These are phyloP conservation scores for Ophraella communa DNA, from an alignment of 2,888 invertebrate genomes.

Conservation along the genomic window DNA sequence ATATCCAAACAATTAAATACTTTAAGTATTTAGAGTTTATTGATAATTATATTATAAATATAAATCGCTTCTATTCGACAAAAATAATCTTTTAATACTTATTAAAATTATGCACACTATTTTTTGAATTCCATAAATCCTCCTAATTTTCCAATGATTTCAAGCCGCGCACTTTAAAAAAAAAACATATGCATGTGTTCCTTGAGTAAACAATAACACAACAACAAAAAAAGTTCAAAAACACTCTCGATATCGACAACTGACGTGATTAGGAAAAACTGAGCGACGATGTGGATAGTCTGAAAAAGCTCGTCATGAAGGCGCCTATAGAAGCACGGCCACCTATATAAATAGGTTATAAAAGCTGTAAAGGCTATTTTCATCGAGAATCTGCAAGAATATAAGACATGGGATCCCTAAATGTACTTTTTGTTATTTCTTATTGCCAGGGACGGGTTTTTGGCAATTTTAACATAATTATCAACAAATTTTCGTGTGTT, in stretches of 20 bases:
- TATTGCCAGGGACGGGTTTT: background rate
- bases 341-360: constrained; percentile 20
- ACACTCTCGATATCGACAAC: constrained; percentile 16
- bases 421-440: background rate
- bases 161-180: background rate
- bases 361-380: constrained; percentile 17
- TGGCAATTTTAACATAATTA: too few relatives aligned
- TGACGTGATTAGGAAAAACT: constrained; percentile 16
- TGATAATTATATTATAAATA: too few relatives aligned
- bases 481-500: too few relatives aligned
- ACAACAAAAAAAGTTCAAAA: background rate
- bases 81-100: background rate
- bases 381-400: constrained; percentile 12
- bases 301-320: constrained; percentile 15
- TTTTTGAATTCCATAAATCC: background rate
- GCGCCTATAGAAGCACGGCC: constrained; percentile 9
- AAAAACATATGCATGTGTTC: background rate
- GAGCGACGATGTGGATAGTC: constrained; percentile 7
- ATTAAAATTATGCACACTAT: background rate
- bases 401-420: background rate
- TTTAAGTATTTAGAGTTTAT: too few relatives aligned
- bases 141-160: background rate
- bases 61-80: too few relatives aligned
- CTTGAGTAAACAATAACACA: constrained; percentile 5
- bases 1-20: too few relatives aligned